A percentile compares a stretch with the other conserved stretches of the same genome.
phyloP scores from a whole-genome alignment of 2,113 vertebrate genomes.

The Chloropsis hardwickii region DNA sequence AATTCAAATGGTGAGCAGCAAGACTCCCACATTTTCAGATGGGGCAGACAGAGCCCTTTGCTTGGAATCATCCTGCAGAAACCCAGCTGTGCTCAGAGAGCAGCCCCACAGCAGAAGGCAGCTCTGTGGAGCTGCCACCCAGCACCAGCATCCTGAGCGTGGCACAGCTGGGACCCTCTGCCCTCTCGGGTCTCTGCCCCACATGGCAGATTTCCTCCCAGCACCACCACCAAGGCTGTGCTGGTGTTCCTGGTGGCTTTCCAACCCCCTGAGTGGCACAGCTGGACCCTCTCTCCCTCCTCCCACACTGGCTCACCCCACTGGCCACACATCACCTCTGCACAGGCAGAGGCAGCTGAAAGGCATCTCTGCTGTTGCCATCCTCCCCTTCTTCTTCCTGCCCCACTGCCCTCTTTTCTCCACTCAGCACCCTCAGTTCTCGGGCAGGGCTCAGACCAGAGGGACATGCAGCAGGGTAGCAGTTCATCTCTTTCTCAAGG shows the following conservation, averaged over 20 bases:
- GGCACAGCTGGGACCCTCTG: not conserved
- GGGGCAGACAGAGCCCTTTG: not conserved
- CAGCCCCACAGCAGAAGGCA: not conserved
- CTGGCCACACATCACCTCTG: not conserved
- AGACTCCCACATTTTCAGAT: rapidly evolving
- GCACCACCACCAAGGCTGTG: not conserved
- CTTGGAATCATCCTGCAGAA: not conserved
- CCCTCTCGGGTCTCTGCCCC: not conserved
- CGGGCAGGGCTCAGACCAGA: not conserved
- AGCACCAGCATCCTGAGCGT: not conserved
- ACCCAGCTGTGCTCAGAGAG: not conserved
- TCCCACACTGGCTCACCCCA: not conserved
- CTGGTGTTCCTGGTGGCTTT: not conserved
- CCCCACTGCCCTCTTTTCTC: not conserved
- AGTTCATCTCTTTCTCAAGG: not conserved
- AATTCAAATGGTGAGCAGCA: not conserved
- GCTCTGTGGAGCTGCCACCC: not conserved
- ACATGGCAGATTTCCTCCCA: not conserved
- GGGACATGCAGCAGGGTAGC: no score
- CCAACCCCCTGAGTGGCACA: rapidly evolving
- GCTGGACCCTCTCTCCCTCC: not conserved
- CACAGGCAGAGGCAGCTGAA: not conserved
- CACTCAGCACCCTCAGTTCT: not conserved
- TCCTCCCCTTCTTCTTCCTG: not conserved
- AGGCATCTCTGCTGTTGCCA: not conserved